A percentile compares a stretch with the other conserved stretches of the same genome.
Conservation (phyloP, 2,888 invertebrate species). For the Agrenia bidenticulata region DNA sequence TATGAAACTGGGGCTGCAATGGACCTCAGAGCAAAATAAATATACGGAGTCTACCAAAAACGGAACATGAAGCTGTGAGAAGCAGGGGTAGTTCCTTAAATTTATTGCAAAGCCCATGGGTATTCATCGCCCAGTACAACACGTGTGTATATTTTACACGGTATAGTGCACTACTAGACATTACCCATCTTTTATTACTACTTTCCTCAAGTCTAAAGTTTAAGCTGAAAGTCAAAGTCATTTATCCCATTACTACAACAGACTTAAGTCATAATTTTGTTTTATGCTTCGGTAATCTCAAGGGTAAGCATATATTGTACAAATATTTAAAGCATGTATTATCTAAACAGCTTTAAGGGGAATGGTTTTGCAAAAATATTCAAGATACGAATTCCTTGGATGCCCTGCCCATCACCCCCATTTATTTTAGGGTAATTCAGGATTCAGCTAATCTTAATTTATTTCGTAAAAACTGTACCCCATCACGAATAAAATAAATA, state of each 20-base stretch:
- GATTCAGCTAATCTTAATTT: no score
- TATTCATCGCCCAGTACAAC: constrained; percentile 7
- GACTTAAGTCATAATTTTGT: no score
- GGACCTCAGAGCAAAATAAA: not conserved
- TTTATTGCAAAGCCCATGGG: constrained; percentile 11
- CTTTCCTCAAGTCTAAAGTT: not conserved
- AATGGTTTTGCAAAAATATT: not conserved
- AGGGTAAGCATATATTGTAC: no score
- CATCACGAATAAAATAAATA: not conserved
- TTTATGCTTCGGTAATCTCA: no score
- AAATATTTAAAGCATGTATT: no score
- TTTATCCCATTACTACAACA: constrained; percentile 1
- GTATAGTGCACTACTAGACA: no score
- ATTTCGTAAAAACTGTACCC: no score
- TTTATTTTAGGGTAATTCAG: no score
- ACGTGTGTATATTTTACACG: not conserved
- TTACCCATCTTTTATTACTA: no score
- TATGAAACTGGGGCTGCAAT: not conserved
- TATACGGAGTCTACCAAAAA: not conserved
- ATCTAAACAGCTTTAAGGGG: no score
- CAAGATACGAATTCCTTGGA: no score
- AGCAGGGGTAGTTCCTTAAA: not conserved
- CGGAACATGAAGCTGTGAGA: not conserved
- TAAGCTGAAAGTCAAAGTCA: constrained; percentile 4
- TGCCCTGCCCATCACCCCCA: no score